phyloP scores from a whole-genome alignment of 2,888 invertebrate species.

The Brachyptera putata region DNA sequence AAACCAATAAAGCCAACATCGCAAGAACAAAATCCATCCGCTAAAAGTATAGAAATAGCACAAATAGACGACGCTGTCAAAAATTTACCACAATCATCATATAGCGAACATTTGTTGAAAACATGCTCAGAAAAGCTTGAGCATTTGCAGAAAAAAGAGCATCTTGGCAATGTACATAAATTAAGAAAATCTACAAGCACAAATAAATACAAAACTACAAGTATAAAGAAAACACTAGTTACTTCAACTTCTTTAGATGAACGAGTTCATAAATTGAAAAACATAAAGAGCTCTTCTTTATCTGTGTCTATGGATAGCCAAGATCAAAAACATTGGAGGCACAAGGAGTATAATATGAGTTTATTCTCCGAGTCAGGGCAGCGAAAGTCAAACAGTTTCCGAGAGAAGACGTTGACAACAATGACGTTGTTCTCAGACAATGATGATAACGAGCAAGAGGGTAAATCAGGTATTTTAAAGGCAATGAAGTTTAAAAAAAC shows the following conservation, averaged over 20 bases:
- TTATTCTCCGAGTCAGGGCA: background rate
- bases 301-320: background rate
- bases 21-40: constrained; percentile 15
- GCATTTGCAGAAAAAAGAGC: background rate
- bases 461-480: background rate
- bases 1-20: background rate
- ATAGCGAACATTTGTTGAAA: constrained; percentile 4
- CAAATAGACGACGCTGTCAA: background rate
- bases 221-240: background rate
- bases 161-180: background rate
- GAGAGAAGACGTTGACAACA: background rate
- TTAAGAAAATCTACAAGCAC: background rate
- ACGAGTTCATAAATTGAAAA: background rate
- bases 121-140: constrained; percentile 14
- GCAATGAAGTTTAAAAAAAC: background rate
- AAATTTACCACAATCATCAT: background rate
- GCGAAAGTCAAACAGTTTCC: background rate
- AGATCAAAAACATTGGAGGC: background rate
- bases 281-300: background rate
- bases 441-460: background rate
- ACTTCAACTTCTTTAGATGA: constrained; percentile 8
- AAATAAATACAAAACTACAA: background rate
- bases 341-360: background rate
- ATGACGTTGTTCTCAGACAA: background rate
- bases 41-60: constrained; percentile 16